A percentile compares a stretch with the other conserved stretches of the same genome.
phyloP scores from a whole-genome alignment of 2,113 vertebrate species.

The Cercocebus atys region DNA sequence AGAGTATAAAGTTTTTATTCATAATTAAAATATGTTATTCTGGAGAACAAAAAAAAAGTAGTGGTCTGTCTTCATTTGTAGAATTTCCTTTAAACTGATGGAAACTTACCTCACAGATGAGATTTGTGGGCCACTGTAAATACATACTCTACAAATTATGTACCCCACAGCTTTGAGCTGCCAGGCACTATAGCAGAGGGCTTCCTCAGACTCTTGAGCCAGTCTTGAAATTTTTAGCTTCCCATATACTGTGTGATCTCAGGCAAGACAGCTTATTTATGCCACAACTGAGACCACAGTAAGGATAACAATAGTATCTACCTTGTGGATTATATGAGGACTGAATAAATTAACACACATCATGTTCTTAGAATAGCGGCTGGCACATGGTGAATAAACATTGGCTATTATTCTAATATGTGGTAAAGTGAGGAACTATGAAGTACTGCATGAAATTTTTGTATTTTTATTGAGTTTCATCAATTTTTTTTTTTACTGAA shows the following conservation, averaged over 20 bases:
- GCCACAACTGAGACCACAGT: constrained; percentile 15
- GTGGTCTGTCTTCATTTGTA: neutral
- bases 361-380: constrained; percentile 32
- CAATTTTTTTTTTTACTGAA: neutral
- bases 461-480: constrained; percentile 27
- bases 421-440: neutral
- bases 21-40: constrained; percentile 26
- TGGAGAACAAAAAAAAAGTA: neutral
- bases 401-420: neutral
- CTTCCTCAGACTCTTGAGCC: neutral
- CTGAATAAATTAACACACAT: neutral
- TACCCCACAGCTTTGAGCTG: neutral
- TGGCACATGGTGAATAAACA: neutral
- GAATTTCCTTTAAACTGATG: constrained; percentile 33
- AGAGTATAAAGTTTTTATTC: neutral
- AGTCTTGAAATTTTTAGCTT: neutral
- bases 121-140: neutral
- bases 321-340: neutral
- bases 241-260: neutral
- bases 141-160: neutral
- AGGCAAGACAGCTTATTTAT: constrained; percentile 7
- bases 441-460: neutral
- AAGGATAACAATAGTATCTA: neutral
- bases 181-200: neutral
- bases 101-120: neutral